Evolutionary conservation across 35 echinoderm and acorn worm genomes (phyloP), one percentile per base, ranked within the genome.

Genomic region (Hemicentrotus pulcherrimus): DNA sequence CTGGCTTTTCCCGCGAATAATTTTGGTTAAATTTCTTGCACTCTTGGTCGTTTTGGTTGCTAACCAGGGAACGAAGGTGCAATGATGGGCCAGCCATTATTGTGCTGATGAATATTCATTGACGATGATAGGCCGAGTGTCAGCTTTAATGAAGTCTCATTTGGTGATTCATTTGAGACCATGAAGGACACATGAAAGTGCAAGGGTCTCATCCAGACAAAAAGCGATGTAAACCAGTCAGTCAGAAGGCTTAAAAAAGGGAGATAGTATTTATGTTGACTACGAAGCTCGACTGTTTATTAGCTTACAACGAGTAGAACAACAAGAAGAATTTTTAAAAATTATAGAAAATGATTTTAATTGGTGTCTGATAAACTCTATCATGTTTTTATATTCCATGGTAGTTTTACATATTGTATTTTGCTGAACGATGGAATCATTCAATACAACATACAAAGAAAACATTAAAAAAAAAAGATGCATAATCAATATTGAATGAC

Each of bases 101-200:
- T 22, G 46, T 10, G 15, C 19, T 32, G 88, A 90, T 90, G 88
- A 90, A 90, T 90, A 90, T 90, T 90, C 88, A 90, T 90, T 90
- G 33, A 47, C 88, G 46, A 90, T 90, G 88, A 90, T 90, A 90
- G 88, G 32, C 88, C 32, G 32, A 45, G 88, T 90, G 88, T 90
- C 88, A 90, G 32, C 31, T 90, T 33, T 90, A 90, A 90, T 90
- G 88, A 90, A 33, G 88, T 47, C 46, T 90, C 88, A 90, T 90
- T 90, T 90, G 88, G 88, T 90, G 88, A 90, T 90, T 90, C 88
- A 90, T 90, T 90, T 90, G 88, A 33, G 32, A 45, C 32, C 4
- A 90, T 90, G 32, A 90, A 47, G 32, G 88, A 47, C 88, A 90
- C 46, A 45, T 33, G 24, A 90, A 90, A 90, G 88, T 90, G 31